Percentiles rank a stretch among this genome's conserved stretches.
Evolutionary conservation across 2,797 vertebrate genomes (phyloP).

Genomic region (Cyclura pinguis): DNA sequence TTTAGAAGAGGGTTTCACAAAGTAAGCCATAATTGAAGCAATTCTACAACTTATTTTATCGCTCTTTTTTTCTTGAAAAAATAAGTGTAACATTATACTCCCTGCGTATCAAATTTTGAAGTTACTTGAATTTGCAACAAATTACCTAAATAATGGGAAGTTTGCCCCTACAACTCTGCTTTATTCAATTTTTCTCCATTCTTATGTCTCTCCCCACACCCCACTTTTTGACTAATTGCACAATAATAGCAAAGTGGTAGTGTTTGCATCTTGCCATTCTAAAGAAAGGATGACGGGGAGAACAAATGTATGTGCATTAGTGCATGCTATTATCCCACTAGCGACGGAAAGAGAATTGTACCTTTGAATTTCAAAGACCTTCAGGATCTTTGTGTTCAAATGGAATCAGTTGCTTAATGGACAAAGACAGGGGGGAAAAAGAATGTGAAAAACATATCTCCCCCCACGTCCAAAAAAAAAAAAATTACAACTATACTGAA

Average conservation of each 20-base stretch:
- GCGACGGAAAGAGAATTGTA: constrained; percentile 65
- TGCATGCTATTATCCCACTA: constrained; percentile 74
- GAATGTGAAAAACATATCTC: not conserved
- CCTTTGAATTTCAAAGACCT: constrained; percentile 74
- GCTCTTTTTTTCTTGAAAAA: constrained; percentile 12
- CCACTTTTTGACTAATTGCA: constrained; percentile 65
- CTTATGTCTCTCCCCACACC: constrained; percentile 40
- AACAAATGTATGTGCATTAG: constrained; percentile 74
- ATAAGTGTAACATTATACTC: constrained; percentile 32
- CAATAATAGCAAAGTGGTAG: constrained; percentile 61
- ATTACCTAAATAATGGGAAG: constrained; percentile 46
- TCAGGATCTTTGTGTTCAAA: constrained; percentile 65
- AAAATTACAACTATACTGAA: constrained; percentile 26
- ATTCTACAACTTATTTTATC: not conserved
- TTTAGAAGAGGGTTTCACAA: not conserved
- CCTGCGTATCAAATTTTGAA: not conserved
- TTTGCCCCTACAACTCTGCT: constrained; percentile 39
- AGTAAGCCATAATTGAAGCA: constrained; percentile 1
- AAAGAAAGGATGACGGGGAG: constrained; percentile 65
- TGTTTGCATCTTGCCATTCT: constrained; percentile 70
- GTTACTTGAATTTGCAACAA: constrained; percentile 26
- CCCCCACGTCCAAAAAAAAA: not conserved
- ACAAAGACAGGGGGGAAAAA: constrained; percentile 33
- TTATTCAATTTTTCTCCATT: constrained; percentile 50
- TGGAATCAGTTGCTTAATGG: constrained; percentile 69